Evolutionary conservation across 2,888 invertebrate species (phyloP).

Genomic region (Branchipolynoe longqiensis): DNA sequence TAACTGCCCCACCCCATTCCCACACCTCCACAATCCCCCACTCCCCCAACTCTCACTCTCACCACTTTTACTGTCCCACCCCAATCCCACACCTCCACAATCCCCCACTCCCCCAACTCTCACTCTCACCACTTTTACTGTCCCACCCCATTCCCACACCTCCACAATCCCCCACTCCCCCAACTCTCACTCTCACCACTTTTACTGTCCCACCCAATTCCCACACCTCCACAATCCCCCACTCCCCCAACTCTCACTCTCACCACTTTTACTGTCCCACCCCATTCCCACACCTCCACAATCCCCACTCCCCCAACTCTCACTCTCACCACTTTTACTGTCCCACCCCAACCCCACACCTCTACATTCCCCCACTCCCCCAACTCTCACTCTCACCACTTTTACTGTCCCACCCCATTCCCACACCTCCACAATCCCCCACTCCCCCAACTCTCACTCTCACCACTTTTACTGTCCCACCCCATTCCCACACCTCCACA

Average conservation of each 20-base stretch:
- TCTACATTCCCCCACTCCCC: not conserved
- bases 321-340: not conserved
- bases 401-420: not conserved
- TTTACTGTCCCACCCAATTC: not conserved
- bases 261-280: not conserved
- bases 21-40: not conserved
- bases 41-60: not conserved
- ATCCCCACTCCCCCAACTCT: not conserved
- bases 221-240: not conserved
- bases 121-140: not conserved
- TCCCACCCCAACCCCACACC: not conserved
- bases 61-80: not conserved
- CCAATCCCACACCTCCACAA: not conserved
- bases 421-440: slow-evolving; percentile 9
- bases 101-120: not conserved
- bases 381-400: not conserved
- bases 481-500: not conserved
- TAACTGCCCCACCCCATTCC: not conserved
- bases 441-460: not conserved
- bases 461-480: not conserved
- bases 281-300: too few species aligned
- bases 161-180: not conserved
- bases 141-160: not conserved
- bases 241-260: not conserved
- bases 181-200: not conserved